Evolutionary conservation across 2,888 invertebrate species (phyloP), one percentile per base, ranked within the genome.

Genomic region (Strigamia transsilvanica): DNA sequence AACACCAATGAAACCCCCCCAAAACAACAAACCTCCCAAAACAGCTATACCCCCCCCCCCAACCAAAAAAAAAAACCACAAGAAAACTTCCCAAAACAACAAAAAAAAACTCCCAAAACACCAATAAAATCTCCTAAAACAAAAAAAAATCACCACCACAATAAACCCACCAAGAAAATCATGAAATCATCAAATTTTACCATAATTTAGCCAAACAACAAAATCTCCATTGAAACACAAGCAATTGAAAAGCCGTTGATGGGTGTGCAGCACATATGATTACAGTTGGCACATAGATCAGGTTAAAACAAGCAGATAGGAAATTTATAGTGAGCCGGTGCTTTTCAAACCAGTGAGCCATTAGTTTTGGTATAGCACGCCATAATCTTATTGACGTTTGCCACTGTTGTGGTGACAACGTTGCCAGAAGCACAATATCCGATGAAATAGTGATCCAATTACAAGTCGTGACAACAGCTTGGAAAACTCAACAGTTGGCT

Each of bases 361-460:
- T 61, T 61, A 61, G 61, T 61, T 61, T 61, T 61, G 61, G 61
- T 61, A 61, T 18, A 61, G 21, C 10, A 21, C 61, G n/a, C 21
- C 23, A 18, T 61, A 61, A 61, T 61, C 61, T 61, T 61, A 61
- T 61, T 61, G 61, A 61, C 61, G 61, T 61, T 61, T 61, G 61
- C 61, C 61, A 61, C 61, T 61, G 61, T 61, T 61, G 61, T 61
- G 61, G 61, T 18, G 61, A 61, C 61, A 10, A 61, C 61, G 61
- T 61, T 61, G 61, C 61, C 61, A 61, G 61, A 15, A n/a, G 61
- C 61, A 61, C 61, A 61, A 61, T 61, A 61, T 61, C 61, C 61
- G 61, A 61, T 61, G 61, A 61, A 61, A 61, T 61, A 61, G 18
- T 61, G 61, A 61, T 61, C 61, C 61, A 61, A 61, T 61, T 61